These are phyloP conservation scores for Zaprionus inermis DNA, from an alignment of 1,140 invertebrate genomes.

Conservation along the genomic window DNA sequence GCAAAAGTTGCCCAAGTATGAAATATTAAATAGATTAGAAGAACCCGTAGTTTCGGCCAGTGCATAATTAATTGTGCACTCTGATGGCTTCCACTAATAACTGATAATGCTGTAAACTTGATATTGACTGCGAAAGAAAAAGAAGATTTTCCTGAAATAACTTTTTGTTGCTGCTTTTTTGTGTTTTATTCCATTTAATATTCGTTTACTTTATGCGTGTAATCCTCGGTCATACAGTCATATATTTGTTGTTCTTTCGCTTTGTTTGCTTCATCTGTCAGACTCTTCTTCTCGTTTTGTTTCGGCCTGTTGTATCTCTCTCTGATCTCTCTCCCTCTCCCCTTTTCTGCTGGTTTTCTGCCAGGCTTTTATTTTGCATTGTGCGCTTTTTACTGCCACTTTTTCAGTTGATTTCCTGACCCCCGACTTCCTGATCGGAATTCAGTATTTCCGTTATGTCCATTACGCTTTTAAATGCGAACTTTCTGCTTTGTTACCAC, in stretches of 20 bases:
- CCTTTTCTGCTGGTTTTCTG: no score
- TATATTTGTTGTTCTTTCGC: constrained; percentile 34
- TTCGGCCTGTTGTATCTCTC: no score
- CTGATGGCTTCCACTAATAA: constrained; percentile 23
- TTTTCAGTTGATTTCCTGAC: constrained; percentile 79
- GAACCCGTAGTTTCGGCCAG: neutral
- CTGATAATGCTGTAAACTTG: neutral
- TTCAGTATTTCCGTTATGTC: constrained; percentile 77
- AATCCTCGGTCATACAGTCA: neutral
- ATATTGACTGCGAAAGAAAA: neutral
- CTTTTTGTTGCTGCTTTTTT: constrained; percentile 9
- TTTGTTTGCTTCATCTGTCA: constrained; percentile 22
- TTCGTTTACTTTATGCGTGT: constrained; percentile 40
- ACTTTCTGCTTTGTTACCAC: constrained; percentile 39
- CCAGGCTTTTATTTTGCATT: constrained; percentile 45
- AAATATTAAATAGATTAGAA: constrained; percentile 32
- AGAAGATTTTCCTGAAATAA: neutral
- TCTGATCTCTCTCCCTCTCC: neutral
- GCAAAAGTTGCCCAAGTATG: constrained; percentile 24
- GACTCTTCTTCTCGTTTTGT: constrained; percentile 17
- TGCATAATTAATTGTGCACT: constrained; percentile 29
- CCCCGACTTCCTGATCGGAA: constrained; percentile 76
- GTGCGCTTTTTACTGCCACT: constrained; percentile 63
- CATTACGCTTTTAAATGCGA: constrained; percentile 77
- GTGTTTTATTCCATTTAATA: constrained; percentile 36